Evolutionary conservation across 2,888 invertebrate species (phyloP).

Genomic region (Nebria brevicollis): DNA sequence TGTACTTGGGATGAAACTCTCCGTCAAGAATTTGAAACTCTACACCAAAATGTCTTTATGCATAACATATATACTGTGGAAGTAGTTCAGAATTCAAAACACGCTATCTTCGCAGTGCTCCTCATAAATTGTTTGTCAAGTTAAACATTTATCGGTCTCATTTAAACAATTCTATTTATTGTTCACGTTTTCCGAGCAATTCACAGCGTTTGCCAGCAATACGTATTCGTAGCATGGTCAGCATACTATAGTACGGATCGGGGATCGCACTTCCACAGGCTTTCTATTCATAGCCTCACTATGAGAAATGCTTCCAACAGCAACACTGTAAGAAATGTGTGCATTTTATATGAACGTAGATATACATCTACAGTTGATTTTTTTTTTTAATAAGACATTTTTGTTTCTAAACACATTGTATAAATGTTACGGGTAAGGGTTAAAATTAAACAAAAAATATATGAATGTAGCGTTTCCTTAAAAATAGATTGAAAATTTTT

Average conservation of each 20-base stretch:
- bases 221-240: not conserved
- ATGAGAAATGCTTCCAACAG: not conserved
- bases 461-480: too few relatives aligned
- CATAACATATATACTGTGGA: not conserved
- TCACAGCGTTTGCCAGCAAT: slow-evolving; percentile 23
- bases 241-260: not conserved
- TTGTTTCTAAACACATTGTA: too few relatives aligned
- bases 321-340: not conserved
- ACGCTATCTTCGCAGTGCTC: slow-evolving; percentile 35
- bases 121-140: slow-evolving; percentile 43
- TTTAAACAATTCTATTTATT: slow-evolving; percentile 44
- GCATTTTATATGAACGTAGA: not conserved
- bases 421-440: too few relatives aligned
- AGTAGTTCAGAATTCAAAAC: slow-evolving; percentile 41
- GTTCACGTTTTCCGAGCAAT: slow-evolving; percentile 42
- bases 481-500: too few relatives aligned
- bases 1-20: not conserved
- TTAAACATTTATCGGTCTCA: slow-evolving; percentile 44
- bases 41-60: not conserved
- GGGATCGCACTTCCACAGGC: not conserved
- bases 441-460: too few relatives aligned
- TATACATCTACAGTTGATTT: too few relatives aligned
- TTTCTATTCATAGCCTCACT: not conserved
- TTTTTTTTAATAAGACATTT: too few relatives aligned
- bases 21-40: not conserved